These are phyloP conservation scores for Tiliacea citrago DNA, from an alignment of 2,888 invertebrate species.

Conservation along the genomic window DNA sequence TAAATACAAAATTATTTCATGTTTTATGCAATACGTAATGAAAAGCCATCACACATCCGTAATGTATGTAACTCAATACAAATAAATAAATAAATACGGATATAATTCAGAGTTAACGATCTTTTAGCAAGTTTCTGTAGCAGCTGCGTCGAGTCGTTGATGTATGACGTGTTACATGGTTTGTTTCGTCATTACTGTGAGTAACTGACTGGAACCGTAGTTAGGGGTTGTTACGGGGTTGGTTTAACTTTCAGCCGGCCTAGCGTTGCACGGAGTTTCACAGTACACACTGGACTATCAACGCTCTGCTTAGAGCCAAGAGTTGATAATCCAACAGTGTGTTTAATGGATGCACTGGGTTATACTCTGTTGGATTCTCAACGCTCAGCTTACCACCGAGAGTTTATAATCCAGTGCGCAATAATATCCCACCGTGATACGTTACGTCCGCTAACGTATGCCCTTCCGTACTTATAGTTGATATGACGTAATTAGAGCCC, in stretches of 20 bases:
- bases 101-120: conserved; percentile 15
- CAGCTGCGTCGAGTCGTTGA: conserved; percentile 30
- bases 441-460: no score
- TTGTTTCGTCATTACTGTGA: conserved; percentile 48
- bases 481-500: background rate
- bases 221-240: conserved; percentile 3
- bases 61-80: conserved; percentile 4
- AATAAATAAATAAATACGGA: background rate
- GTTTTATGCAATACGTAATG: no score
- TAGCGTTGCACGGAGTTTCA: background rate
- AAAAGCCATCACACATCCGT: background rate
- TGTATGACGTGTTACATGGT: conserved; percentile 24
- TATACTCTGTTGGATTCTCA: no score
- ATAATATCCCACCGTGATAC: no score
- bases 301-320: no score
- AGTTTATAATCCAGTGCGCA: no score
- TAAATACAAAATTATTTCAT: no score
- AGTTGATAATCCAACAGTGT: no score
- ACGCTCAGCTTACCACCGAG: no score
- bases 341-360: no score
- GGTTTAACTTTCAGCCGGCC: background rate
- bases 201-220: conserved; percentile 37
- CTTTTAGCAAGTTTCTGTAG: conserved; percentile 5
- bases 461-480: background rate
- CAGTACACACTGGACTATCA: no score